These are phyloP conservation scores for Australoheros scitulus DNA, from an alignment of 2,113 vertebrate species.

Conservation along the genomic window DNA sequence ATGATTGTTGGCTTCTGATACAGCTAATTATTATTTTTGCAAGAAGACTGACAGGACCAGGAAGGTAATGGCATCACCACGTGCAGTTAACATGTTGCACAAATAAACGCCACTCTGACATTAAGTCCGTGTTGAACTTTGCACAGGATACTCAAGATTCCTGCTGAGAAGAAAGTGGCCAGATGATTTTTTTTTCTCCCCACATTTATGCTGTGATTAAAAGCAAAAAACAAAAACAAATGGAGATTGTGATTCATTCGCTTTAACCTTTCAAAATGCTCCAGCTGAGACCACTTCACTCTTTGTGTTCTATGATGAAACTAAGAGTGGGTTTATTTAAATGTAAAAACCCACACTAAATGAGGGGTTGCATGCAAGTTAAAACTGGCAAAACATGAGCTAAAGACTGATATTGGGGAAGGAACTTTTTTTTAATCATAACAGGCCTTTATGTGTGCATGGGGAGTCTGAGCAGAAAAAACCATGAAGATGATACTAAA, in stretches of 20 bases:
- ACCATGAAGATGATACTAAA: neutral
- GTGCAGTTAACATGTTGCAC: neutral
- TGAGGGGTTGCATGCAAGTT: neutral
- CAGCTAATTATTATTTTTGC: neutral
- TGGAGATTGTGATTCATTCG: neutral
- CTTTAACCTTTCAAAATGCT: conserved; percentile 14
- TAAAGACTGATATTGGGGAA: neutral
- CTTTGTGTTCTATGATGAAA: neutral
- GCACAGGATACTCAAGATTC: neutral
- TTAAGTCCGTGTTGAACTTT: neutral
- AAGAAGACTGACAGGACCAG: neutral
- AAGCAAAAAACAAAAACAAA: neutral
- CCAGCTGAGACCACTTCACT: neutral
- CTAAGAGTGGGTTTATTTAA: conserved; percentile 15
- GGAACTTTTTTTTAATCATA: neutral
- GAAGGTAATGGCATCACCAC: neutral
- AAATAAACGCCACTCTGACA: neutral
- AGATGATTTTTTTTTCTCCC: accelerated
- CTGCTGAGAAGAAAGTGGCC: neutral
- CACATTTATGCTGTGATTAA: neutral
- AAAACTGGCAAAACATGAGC: neutral
- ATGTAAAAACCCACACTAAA: conserved; percentile 15
- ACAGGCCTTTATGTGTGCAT: neutral
- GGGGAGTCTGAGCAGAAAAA: neutral
- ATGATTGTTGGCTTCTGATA: neutral